A percentile compares a stretch with the other conserved stretches of the same genome.
Evolutionary conservation across 2,888 invertebrate species (phyloP).

Genomic region (Tridacna gigas): DNA sequence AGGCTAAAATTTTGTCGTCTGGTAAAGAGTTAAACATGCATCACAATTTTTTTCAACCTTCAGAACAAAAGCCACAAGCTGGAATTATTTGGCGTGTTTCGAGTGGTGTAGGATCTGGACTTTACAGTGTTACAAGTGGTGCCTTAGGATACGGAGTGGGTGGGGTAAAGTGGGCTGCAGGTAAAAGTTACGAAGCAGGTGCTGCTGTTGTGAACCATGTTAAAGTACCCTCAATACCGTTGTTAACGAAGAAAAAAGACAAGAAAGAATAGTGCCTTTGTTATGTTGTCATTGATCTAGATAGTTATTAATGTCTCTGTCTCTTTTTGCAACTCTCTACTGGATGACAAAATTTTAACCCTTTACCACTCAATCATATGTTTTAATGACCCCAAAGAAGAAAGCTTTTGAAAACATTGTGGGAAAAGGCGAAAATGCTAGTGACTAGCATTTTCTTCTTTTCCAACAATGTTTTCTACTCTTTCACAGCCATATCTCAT

Average conservation of each 20-base stretch:
- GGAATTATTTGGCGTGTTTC: conserved; percentile 81
- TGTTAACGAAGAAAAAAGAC: conserved; percentile 78
- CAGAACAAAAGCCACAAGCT: conserved; percentile 71
- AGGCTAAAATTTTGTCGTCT: too few species aligned
- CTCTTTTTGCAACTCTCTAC: too few species aligned
- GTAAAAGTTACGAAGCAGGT: conserved; percentile 81
- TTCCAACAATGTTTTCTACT: not conserved
- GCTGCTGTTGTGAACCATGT: conserved; percentile 76
- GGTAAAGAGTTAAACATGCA: too few species aligned
- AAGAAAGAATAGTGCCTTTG: conserved; percentile 78
- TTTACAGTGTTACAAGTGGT: conserved; percentile 75
- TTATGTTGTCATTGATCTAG: not conserved
- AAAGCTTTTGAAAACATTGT: not conserved
- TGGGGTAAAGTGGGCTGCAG: conserved; percentile 83
- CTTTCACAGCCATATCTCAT: not conserved
- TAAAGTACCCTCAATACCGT: conserved; percentile 78
- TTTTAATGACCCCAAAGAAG: not conserved
- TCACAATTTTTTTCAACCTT: not conserved
- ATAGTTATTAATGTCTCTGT: too few species aligned
- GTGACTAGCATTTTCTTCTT: not conserved
- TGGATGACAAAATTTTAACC: not conserved
- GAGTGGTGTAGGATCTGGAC: conserved; percentile 69
- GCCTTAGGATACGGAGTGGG: conserved; percentile 78
- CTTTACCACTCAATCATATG: not conserved
- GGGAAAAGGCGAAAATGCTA: too few species aligned